Conservation (phyloP, 1,140 invertebrate genomes). For the Sarcophaga bullata region DNA sequence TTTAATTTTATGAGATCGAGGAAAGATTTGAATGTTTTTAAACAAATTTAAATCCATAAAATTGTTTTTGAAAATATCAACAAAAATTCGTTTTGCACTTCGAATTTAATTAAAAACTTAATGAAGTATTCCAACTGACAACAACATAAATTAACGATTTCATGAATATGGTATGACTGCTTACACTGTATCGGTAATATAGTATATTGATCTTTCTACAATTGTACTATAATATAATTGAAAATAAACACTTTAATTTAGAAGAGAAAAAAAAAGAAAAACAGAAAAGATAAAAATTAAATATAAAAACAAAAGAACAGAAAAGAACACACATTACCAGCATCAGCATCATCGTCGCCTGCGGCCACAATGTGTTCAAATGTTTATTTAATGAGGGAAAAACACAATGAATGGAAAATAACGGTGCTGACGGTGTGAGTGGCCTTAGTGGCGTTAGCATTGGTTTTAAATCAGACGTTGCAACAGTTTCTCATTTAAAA, state of each 20-base stretch:
- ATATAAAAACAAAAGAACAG: too few relatives aligned
- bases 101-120: neutral
- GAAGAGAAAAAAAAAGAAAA: too few relatives aligned
- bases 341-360: neutral
- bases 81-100: neutral
- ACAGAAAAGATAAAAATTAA: too few relatives aligned
- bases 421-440: neutral
- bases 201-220: too few relatives aligned
- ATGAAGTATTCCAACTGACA: neutral
- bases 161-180: neutral
- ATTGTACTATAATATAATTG: too few relatives aligned
- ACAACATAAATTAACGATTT: neutral
- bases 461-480: neutral
- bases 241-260: too few relatives aligned
- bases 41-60: conserved; percentile 3
- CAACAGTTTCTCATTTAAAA: neutral
- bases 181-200: neutral
- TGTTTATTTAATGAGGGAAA: conserved; percentile 4
- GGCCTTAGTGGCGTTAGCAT: neutral
- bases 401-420: neutral
- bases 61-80: conserved; percentile 3
- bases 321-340: too few relatives aligned
- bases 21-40: conserved; percentile 14
- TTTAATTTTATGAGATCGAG: neutral
- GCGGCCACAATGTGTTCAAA: conserved; percentile 7